phyloP scores from a whole-genome alignment of 2,888 invertebrate species.

The Nesidiocoris tenuis region DNA sequence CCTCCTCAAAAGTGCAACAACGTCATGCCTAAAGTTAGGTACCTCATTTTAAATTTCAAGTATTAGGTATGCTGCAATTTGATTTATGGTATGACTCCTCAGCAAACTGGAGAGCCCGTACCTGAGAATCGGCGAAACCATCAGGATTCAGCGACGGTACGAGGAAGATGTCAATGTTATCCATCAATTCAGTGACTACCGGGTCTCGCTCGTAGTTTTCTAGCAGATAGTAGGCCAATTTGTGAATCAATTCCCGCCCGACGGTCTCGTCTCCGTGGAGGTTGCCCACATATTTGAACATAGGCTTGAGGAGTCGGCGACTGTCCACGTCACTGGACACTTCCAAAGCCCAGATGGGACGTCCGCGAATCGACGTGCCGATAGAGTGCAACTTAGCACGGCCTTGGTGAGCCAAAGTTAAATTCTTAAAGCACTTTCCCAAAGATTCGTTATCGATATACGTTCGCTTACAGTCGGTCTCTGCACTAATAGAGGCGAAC shows the following conservation, averaged over 20 bases:
- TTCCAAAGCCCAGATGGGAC: constrained; percentile 79
- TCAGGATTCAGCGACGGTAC: constrained; percentile 98
- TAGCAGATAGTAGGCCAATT: constrained; percentile 80
- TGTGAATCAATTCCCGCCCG: constrained; percentile 79
- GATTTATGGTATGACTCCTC: no score
- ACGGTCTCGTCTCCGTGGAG: constrained; percentile 96
- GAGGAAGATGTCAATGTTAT: constrained; percentile 86
- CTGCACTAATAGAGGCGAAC: background rate
- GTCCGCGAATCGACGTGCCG: constrained; percentile 79
- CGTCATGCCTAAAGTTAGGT: no score
- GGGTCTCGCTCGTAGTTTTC: constrained; percentile 68
- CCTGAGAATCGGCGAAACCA: constrained; percentile 83
- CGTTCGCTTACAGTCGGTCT: constrained; percentile 1
- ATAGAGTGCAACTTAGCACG: constrained; percentile 71
- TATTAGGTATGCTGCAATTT: no score
- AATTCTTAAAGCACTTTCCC: constrained; percentile 24
- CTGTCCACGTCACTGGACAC: constrained; percentile 67
- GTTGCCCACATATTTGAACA: constrained; percentile 91
- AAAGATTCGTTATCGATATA: constrained; percentile 12
- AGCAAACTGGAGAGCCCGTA: constrained; percentile 54
- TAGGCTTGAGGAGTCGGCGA: constrained; percentile 69
- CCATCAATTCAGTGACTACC: constrained; percentile 73
- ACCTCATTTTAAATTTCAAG: no score
- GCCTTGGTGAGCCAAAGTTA: constrained; percentile 52
- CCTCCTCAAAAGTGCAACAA: no score